Conservation (phyloP, 2,888 invertebrate genomes). For the Archaeoteleia sp. region DNA sequence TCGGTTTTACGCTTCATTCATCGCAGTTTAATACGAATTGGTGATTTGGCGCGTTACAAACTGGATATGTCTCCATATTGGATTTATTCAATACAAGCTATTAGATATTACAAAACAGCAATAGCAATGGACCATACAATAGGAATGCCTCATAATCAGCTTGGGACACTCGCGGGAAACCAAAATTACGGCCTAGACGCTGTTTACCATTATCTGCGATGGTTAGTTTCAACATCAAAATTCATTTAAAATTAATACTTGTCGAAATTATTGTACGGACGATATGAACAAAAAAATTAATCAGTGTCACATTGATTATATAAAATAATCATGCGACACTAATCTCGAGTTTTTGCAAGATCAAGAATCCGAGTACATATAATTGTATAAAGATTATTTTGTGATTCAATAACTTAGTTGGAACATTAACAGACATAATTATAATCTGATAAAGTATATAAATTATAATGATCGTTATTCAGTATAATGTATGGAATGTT, state of each 20-base stretch:
- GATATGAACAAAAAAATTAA: too few species aligned
- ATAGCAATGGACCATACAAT: constrained; percentile 84
- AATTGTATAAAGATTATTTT: not conserved
- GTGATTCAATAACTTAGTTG: too few species aligned
- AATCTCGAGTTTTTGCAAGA: too few species aligned
- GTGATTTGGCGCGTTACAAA: constrained; percentile 92
- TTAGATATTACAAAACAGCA: constrained; percentile 91
- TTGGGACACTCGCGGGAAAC: constrained; percentile 89
- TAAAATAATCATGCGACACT: too few species aligned
- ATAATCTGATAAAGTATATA: too few species aligned
- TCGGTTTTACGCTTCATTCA: constrained; percentile 87
- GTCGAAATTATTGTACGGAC: too few species aligned
- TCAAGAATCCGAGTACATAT: constrained; percentile 4
- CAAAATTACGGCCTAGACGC: constrained; percentile 91
- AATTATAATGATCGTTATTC: too few species aligned
- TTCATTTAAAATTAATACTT: too few species aligned
- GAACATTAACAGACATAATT: too few species aligned
- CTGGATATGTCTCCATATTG: constrained; percentile 83
- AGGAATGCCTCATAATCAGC: constrained; percentile 96
- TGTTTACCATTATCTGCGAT: constrained; percentile 92
- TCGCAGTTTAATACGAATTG: constrained; percentile 90
- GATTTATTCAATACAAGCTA: constrained; percentile 81
- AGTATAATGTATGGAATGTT: constrained; percentile 8
- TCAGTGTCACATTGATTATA: too few species aligned
- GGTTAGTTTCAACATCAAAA: too few species aligned